phyloP scores from a whole-genome alignment of 1,140 invertebrate species.

The Dolichoris vasculosae region DNA sequence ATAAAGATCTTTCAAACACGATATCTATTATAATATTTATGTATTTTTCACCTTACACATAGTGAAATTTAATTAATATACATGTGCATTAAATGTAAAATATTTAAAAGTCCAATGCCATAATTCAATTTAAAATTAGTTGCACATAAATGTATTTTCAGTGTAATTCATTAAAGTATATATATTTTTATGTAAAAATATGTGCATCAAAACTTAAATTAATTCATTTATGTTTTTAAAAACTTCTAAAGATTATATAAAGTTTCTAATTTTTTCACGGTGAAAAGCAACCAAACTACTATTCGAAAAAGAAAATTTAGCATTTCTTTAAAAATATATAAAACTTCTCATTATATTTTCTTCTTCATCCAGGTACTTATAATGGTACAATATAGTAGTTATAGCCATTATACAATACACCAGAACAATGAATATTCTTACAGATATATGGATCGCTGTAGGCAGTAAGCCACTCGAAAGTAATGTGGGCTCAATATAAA shows the following conservation, averaged over 20 bases:
- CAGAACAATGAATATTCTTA: conserved; percentile 2
- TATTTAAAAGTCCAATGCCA: background rate
- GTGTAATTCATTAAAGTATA: background rate
- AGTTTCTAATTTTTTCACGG: background rate
- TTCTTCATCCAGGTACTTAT: background rate
- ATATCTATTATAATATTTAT: background rate
- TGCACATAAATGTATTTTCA: background rate
- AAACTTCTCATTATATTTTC: background rate
- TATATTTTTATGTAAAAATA: background rate
- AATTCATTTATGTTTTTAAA: background rate
- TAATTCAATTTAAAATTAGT: background rate
- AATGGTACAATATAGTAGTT: background rate
- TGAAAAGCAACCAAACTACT: background rate
- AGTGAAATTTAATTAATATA: background rate
- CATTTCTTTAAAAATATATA: background rate
- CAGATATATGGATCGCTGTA: conserved; percentile 4
- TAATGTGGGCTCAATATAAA: conserved; percentile 53
- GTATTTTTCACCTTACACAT: background rate
- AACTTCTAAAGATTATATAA: background rate
- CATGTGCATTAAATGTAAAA: background rate
- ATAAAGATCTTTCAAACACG: background rate
- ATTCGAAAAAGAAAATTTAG: background rate
- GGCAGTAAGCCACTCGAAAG: background rate
- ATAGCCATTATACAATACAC: background rate
- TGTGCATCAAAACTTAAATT: background rate